Percentiles rank a stretch among this genome's conserved stretches.
These are phyloP conservation scores for Tachina grossa DNA, from an alignment of 2,888 invertebrate species.

Conservation along the genomic window DNA sequence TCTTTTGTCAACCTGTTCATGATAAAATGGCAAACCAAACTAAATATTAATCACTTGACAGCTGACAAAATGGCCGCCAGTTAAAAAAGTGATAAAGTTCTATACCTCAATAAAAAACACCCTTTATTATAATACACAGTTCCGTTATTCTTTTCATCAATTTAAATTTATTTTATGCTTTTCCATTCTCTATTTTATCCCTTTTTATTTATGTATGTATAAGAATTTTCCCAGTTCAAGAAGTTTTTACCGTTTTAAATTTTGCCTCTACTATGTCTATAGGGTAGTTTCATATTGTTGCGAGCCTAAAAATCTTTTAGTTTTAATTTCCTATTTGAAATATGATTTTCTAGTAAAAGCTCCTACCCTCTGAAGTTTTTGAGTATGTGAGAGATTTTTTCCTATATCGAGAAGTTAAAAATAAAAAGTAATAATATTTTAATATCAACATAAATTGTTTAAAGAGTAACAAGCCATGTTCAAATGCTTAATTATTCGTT, in stretches of 20 bases:
- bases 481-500: no score
- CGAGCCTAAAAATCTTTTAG: background rate
- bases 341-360: background rate
- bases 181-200: conserved; percentile 72
- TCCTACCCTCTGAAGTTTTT: background rate
- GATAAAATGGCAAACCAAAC: no score
- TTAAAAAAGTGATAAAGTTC: no score
- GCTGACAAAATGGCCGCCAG: no score
- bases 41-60: no score
- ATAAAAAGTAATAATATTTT: no score
- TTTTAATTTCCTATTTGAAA: background rate
- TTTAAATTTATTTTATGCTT: conserved; percentile 80
- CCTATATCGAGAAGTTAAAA: no score
- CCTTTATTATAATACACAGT: conserved; percentile 78
- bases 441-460: no score
- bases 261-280: background rate
- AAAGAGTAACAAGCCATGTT: no score
- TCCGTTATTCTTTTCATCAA: conserved; percentile 75
- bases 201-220: conserved; percentile 42
- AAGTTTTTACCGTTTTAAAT: conserved; percentile 21
- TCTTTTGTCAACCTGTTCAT: no score
- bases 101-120: no score
- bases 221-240: conserved; percentile 28
- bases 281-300: background rate
- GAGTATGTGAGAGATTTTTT: background rate